Evolutionary conservation across 2,113 vertebrate species (phyloP), one percentile per base, ranked within the genome.

Genomic region (Microcebus tavaratra): DNA sequence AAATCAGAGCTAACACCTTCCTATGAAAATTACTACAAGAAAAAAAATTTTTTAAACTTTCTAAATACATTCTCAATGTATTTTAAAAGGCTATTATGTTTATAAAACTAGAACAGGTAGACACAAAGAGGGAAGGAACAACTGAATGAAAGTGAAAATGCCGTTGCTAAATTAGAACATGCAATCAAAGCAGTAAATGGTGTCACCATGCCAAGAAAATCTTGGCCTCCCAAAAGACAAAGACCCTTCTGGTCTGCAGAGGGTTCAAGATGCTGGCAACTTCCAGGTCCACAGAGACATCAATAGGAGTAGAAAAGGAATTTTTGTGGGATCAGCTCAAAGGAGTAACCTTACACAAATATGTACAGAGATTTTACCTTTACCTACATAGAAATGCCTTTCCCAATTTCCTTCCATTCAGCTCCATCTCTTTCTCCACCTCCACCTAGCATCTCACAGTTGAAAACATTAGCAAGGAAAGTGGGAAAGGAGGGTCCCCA

Each of bases 71-170:
- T 72, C 61, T 79, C 55, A 65, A 45, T 0, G 42, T 92, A 75
- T 79, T 57, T 34, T 68, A 90, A 93, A 55, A 94, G 20, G 55
- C 25, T 23, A 11, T 36, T 83, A 17, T 48, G 55, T 83, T 91
- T 88, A 73, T 68, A 81, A 92, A 96, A 91, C 18, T 73, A 73
- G 17, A 91, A 82, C 23, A 94, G 72, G 82, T 63, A 92, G 36
- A 86, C 83, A 81, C 23, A 82, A 68, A 82, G 4, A 95, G 18
- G 48, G 42, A 91, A 83, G 29, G 25, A 15, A 90, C 90, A 31
- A 61, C 25, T 34, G 29, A 31, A 50, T 1, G 31, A 42, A 94
- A 59, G 70, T 45, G 31, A 67, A 83, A 48, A 70, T 50, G 13
- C 8, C 68, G 53, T 12, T 50, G 50, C 75, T 34, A 84, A 88